A percentile compares a stretch with the other conserved stretches of the same genome.
Evolutionary conservation across 2,888 invertebrate genomes (phyloP).

Genomic region (Entomobrya multifasciata): DNA sequence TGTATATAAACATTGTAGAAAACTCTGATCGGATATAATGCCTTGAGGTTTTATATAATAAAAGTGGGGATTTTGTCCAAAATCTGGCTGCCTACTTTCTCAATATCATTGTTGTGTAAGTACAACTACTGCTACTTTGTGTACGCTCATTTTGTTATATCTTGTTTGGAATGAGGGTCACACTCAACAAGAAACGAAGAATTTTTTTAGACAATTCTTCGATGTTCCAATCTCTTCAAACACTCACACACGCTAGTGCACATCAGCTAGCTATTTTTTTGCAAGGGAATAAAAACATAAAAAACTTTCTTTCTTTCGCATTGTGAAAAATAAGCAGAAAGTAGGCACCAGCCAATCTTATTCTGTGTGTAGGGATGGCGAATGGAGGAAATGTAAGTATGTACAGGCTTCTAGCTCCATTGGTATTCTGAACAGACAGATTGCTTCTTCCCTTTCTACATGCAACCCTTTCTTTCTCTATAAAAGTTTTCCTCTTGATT

Average conservation of each 20-base stretch:
- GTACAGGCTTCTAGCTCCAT: conserved; percentile 11
- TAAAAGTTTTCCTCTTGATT: too few species aligned
- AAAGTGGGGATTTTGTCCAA: too few species aligned
- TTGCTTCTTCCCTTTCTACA: conserved; percentile 54
- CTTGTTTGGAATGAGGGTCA: not conserved
- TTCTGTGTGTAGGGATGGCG: not conserved
- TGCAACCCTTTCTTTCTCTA: not conserved
- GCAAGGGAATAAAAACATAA: too few species aligned
- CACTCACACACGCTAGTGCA: not conserved
- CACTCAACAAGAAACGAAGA: not conserved
- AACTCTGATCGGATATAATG: not conserved
- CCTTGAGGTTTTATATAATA: not conserved
- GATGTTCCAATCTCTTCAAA: conserved; percentile 2
- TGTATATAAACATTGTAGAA: too few species aligned
- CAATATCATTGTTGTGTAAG: not conserved
- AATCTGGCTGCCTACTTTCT: not conserved
- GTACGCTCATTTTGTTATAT: not conserved
- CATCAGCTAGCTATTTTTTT: not conserved
- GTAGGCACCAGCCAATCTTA: not conserved
- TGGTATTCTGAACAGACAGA: conserved; percentile 63
- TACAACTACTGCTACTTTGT: not conserved
- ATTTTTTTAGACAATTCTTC: not conserved
- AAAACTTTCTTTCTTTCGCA: not conserved
- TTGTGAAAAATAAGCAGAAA: not conserved
- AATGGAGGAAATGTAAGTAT: too few species aligned